These are phyloP conservation scores for Saccopteryx bilineata DNA, from an alignment of 2,113 vertebrate species.

Conservation along the genomic window DNA sequence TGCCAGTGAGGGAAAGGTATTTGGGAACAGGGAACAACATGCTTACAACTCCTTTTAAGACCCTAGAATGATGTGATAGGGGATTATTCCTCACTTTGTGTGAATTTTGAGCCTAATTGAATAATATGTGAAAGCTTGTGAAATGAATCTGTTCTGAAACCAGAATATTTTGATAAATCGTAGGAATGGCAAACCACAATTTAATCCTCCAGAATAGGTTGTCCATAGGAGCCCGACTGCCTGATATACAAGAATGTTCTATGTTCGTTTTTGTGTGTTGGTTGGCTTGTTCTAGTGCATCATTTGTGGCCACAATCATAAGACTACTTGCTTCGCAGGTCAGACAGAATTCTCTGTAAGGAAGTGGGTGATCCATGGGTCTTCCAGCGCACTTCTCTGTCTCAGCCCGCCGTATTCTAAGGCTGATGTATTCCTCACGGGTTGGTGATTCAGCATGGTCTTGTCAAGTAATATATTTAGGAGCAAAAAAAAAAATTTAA, in stretches of 20 bases:
- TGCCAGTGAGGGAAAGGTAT: background rate
- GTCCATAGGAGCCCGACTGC: background rate
- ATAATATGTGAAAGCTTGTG: background rate
- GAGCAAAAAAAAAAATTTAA: background rate
- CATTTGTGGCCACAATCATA: background rate
- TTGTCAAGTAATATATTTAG: background rate
- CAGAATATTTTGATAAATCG: background rate
- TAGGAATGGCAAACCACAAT: background rate
- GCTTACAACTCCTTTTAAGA: background rate
- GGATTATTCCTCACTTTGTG: background rate
- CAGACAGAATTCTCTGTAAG: background rate
- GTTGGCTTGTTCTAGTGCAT: background rate
- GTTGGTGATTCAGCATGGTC: background rate
- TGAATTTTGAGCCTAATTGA: background rate
- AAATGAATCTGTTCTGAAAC: background rate
- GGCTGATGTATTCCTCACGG: background rate
- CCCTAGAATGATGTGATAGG: background rate
- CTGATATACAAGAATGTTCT: rapidly evolving
- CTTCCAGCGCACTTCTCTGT: background rate
- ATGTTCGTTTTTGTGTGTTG: background rate
- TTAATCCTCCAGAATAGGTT: background rate
- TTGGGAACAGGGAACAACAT: background rate
- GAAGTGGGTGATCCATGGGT: background rate
- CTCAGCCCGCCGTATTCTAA: background rate
- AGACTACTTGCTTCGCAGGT: background rate